Evolutionary conservation across 2,797 vertebrate genomes (phyloP), one percentile per base, ranked within the genome.

Genomic region (Halcyon chelicuti): DNA sequence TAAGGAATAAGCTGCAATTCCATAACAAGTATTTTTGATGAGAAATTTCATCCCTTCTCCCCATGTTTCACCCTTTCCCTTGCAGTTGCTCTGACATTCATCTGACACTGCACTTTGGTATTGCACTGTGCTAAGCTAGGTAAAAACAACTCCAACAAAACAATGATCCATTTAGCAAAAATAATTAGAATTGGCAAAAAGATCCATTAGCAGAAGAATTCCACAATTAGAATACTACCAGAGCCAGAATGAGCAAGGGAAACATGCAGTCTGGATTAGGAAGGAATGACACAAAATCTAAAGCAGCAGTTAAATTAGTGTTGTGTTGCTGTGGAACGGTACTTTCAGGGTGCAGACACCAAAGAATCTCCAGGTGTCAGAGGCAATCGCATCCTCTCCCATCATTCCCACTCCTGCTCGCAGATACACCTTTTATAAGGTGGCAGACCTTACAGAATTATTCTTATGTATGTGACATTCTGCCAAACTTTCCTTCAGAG

Each of bases 191-290:
- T 49, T 49, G 22, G 47, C 47, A 25, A 49, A 29, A 52, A 31
- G 51, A 52, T 52, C 51, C 51, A 54, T 54, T 54, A 18, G 28
- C 51, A 54, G 29, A 31, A 31, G 17, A 54, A 54, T 31, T 54
- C 28, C 28, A 31, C 58, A 71, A 20, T 29, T 60, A 35, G 52
- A 62, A 39, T 74, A 39, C 23, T 84, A 14, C 60, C 35, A 83
- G 51, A 88, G 52, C 23, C 65, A 86, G 35, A 83, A 74, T 5
- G 44, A 83, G 35, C 76, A 47, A 33, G 42, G 31, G 61, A 71
- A 93, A 42, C 21, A 13, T 2, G 0, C 35, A 67, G 16, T 46
- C 62, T 0, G 0, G 42, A 14, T 23, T 47, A 39, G 23, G 28
- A 40, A 63, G 57, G 47, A 70, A 58, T 23, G 19, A 33, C 61